A percentile compares a stretch with the other conserved stretches of the same genome.
Evolutionary conservation across 1,140 invertebrate genomes (phyloP).

Genomic region (Elymnias hypermnestra): DNA sequence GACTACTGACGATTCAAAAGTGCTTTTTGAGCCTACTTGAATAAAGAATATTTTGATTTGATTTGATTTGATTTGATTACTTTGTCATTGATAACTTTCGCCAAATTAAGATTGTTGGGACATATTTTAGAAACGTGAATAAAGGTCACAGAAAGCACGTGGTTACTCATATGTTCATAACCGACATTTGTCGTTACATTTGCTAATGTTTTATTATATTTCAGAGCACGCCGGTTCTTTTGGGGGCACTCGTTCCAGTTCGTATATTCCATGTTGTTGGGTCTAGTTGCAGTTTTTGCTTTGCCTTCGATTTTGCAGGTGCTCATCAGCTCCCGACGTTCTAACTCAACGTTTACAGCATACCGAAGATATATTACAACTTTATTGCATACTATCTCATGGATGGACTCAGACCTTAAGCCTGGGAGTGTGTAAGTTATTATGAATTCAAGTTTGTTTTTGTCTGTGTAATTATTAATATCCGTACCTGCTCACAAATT

Average conservation of each 20-base stretch:
- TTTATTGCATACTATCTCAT: constrained; percentile 81
- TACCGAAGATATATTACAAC: constrained; percentile 86
- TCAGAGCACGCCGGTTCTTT: constrained; percentile 80
- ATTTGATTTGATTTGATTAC: no score
- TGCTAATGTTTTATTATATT: no score
- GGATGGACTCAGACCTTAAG: constrained; percentile 81
- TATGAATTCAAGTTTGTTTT: not conserved
- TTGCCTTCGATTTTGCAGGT: constrained; percentile 79
- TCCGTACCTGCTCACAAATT: not conserved
- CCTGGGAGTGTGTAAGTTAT: constrained; percentile 39
- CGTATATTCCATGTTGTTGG: constrained; percentile 75
- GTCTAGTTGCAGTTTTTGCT: constrained; percentile 77
- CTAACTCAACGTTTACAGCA: constrained; percentile 77
- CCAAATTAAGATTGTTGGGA: no score
- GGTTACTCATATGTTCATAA: no score
- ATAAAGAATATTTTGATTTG: no score
- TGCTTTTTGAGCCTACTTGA: no score
- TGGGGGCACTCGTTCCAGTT: constrained; percentile 77
- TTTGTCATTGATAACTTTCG: no score
- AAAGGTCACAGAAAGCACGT: no score
- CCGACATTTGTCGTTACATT: no score
- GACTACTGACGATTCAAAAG: no score
- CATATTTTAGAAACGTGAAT: no score
- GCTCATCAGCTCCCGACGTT: constrained; percentile 80
- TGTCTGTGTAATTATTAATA: not conserved